These are phyloP conservation scores for Drosophila borborema DNA, from an alignment of 2,888 invertebrate genomes.

Conservation along the genomic window DNA sequence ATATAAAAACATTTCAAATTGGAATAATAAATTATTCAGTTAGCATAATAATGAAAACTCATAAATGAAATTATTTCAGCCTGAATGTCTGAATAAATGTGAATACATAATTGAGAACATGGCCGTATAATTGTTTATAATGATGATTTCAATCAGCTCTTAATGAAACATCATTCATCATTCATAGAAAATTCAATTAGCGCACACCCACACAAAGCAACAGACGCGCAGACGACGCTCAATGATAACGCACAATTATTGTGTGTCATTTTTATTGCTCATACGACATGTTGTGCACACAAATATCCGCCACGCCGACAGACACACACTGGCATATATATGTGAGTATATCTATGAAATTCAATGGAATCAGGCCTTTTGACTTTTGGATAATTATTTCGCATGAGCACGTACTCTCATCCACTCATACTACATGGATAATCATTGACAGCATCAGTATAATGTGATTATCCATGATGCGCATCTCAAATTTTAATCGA, in stretches of 20 bases:
- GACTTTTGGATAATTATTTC: conserved; percentile 60
- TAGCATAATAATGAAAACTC: background rate
- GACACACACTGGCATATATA: background rate
- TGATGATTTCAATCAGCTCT: conserved; percentile 17
- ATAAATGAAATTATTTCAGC: background rate
- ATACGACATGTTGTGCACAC: conserved; percentile 68
- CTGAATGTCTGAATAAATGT: background rate
- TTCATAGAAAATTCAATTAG: conserved; percentile 62
- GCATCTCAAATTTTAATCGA: conserved; percentile 38
- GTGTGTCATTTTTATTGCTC: conserved; percentile 67
- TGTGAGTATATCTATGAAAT: conserved; percentile 1
- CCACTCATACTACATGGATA: background rate
- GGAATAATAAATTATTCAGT: background rate
- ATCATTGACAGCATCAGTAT: conserved; percentile 3
- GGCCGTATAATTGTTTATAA: conserved; percentile 2
- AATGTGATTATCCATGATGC: conserved; percentile 33
- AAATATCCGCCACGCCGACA: conserved; percentile 32
- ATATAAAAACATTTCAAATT: no score
- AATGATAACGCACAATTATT: conserved; percentile 50
- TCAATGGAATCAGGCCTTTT: conserved; percentile 61
- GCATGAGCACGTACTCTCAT: conserved; percentile 20
- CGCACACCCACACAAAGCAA: conserved; percentile 11
- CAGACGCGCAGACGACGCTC: conserved; percentile 1
- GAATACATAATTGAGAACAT: conserved; percentile 10
- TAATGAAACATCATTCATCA: conserved; percentile 23